These are phyloP conservation scores for Daktulosphaira vitifoliae DNA, from an alignment of 1,140 invertebrate genomes.

Conservation along the genomic window DNA sequence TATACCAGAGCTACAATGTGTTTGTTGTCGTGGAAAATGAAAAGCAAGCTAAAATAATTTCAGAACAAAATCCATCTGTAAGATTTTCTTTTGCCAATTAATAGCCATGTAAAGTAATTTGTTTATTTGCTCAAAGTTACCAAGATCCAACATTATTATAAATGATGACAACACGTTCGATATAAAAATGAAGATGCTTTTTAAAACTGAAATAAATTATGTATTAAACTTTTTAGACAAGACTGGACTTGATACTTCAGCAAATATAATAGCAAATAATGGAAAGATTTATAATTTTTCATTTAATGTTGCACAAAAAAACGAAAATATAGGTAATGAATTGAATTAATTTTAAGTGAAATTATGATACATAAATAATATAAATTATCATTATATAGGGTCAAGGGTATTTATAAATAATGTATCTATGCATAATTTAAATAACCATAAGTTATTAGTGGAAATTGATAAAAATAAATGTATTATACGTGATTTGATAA, in stretches of 20 bases:
- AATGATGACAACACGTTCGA: constrained; percentile 1
- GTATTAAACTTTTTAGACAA: constrained; percentile 9
- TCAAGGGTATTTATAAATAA: neutral
- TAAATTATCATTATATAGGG: too few species aligned
- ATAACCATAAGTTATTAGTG: neutral
- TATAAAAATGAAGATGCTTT: neutral
- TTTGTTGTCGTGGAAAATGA: neutral
- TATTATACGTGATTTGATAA: neutral
- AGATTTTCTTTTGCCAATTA: neutral
- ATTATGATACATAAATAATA: too few species aligned
- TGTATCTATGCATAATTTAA: neutral
- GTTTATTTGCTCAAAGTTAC: neutral
- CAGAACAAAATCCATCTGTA: too few species aligned
- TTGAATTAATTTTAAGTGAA: too few species aligned
- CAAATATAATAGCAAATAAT: neutral
- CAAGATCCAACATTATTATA: neutral
- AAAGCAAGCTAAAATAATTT: neutral
- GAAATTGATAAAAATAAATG: neutral
- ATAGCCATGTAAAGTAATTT: too few species aligned
- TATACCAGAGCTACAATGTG: neutral
- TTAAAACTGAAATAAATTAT: neutral
- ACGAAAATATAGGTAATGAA: neutral
- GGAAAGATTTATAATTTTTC: constrained; percentile 2
- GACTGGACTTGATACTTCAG: neutral
- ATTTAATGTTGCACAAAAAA: neutral